These are phyloP conservation scores for Sceliomorpha sp. DNA, from an alignment of 2,888 invertebrate genomes.

Conservation along the genomic window DNA sequence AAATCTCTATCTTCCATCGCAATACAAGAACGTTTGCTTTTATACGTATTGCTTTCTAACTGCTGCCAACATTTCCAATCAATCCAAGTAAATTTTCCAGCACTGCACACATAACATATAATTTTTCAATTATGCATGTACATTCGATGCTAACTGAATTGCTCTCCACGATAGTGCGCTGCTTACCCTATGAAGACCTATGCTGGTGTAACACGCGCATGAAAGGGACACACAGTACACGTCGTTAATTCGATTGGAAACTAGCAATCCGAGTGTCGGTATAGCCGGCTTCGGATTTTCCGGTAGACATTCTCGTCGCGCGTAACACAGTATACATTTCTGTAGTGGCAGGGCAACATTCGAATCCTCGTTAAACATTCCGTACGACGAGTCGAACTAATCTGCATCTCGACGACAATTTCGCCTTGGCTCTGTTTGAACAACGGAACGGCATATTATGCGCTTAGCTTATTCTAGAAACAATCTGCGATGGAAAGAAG, in stretches of 20 bases:
- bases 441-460: conserved; percentile 38
- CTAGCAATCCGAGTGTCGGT: conserved; percentile 65
- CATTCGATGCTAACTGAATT: conserved; percentile 45
- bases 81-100: too few relatives aligned
- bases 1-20: too few relatives aligned
- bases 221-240: conserved; percentile 41
- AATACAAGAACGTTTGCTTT: too few relatives aligned
- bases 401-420: conserved; percentile 62
- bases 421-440: conserved; percentile 46
- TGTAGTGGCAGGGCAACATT: conserved; percentile 44
- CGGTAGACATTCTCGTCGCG: conserved; percentile 27
- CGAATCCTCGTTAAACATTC: conserved; percentile 67
- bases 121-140: conserved; percentile 36
- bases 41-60: too few relatives aligned
- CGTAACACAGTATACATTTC: conserved; percentile 49
- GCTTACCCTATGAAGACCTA: conserved; percentile 1
- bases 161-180: conserved; percentile 7
- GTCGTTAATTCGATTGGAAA: conserved; percentile 69
- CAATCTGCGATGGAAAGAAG: conserved; percentile 16
- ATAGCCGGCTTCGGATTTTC: conserved; percentile 50
- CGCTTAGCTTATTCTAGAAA: conserved; percentile 38
- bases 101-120: too few relatives aligned
- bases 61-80: too few relatives aligned
- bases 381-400: conserved; percentile 64
- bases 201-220: conserved; percentile 33